phyloP scores from a whole-genome alignment of 2,797 vertebrate genomes.

The Pyrocephalus nanus region DNA sequence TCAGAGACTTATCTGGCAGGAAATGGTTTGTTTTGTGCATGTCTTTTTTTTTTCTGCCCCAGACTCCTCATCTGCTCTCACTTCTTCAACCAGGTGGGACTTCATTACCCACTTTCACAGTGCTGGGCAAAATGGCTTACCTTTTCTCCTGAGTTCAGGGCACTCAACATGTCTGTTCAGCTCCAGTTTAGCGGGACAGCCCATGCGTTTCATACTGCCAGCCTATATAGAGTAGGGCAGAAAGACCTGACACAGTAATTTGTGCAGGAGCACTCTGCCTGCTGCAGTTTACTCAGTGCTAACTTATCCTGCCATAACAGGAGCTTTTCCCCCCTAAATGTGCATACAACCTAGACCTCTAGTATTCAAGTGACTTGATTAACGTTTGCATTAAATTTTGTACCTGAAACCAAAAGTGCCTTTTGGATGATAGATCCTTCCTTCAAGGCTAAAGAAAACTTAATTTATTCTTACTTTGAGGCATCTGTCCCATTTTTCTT shows the following conservation, averaged over 20 bases:
- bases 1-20: not conserved
- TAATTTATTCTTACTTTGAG: not conserved
- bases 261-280: not conserved
- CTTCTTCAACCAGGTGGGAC: not conserved
- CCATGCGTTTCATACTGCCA: rapidly evolving
- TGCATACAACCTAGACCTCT: not conserved
- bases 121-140: not conserved
- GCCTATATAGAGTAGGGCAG: rapidly evolving
- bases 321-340: not conserved
- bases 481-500: not conserved
- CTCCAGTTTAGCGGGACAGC: not conserved
- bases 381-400: not conserved
- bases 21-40: not conserved
- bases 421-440: not conserved
- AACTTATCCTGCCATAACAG: not conserved
- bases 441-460: not conserved
- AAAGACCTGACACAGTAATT: not conserved
- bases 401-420: not conserved
- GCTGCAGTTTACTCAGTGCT: not conserved
- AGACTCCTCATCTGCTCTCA: not conserved
- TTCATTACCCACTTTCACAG: not conserved
- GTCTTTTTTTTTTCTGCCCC: not conserved
- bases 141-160: not conserved
- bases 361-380: not conserved
- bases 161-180: not conserved